Conservation (phyloP, 1,140 invertebrate genomes). For the Zaprionus davidi region DNA sequence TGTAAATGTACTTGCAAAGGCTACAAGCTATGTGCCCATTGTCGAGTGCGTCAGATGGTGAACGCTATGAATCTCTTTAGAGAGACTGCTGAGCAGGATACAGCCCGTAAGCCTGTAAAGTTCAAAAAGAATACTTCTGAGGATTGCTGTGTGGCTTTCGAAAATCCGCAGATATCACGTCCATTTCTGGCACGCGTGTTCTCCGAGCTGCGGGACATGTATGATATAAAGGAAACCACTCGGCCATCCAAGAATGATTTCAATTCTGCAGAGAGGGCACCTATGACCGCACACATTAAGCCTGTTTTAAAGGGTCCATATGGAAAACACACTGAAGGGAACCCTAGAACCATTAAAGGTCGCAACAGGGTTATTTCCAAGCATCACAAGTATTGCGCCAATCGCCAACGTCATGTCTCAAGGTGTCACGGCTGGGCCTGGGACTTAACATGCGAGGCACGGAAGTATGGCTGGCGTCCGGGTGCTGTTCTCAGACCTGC, state of each 20-base stretch:
- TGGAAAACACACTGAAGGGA: background rate
- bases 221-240: constrained; percentile 55
- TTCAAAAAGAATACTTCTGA: constrained; percentile 29
- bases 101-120: background rate
- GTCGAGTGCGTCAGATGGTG: constrained; percentile 69
- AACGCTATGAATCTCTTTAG: constrained; percentile 63
- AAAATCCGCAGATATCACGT: constrained; percentile 55
- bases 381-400: constrained; percentile 57
- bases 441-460: constrained; percentile 40
- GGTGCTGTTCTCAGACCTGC: constrained; percentile 74
- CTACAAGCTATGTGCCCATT: constrained; percentile 69
- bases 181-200: constrained; percentile 72
- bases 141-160: constrained; percentile 57
- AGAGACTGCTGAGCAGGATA: constrained; percentile 25
- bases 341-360: background rate
- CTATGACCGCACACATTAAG: no score
- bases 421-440: constrained; percentile 76
- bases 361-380: constrained; percentile 8
- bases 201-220: constrained; percentile 74
- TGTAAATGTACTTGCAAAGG: constrained; percentile 67
- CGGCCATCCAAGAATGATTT: constrained; percentile 11
- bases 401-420: constrained; percentile 39
- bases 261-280: no score
- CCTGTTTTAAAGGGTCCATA: background rate
- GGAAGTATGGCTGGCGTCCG: constrained; percentile 67